These are phyloP conservation scores for Poecilus cupreus DNA, from an alignment of 2,888 invertebrate genomes.

Conservation along the genomic window DNA sequence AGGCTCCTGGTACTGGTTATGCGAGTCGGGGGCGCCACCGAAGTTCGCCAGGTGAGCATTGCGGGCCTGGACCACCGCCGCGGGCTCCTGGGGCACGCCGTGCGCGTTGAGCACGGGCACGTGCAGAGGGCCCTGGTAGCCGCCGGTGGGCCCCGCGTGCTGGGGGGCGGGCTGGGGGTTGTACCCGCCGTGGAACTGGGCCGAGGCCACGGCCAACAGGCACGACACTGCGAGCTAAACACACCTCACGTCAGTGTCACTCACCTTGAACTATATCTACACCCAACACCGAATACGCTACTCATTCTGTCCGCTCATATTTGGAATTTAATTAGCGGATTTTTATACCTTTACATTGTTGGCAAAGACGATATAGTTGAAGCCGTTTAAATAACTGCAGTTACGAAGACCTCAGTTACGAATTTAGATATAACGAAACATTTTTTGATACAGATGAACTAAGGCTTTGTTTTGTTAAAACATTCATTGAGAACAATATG, in stretches of 20 bases:
- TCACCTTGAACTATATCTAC: slow-evolving; percentile 1
- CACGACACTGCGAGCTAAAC: slow-evolving; percentile 53
- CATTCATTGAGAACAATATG: too few relatives aligned
- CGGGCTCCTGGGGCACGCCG: slow-evolving; percentile 58
- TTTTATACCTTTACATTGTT: too few relatives aligned
- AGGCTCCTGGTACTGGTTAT: slow-evolving; percentile 1
- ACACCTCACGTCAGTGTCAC: not conserved
- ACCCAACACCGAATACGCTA: too few relatives aligned
- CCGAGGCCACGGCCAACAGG: slow-evolving; percentile 57
- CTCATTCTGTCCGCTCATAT: too few relatives aligned
- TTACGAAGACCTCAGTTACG: too few relatives aligned
- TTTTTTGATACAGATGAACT: too few relatives aligned
- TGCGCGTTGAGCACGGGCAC: slow-evolving; percentile 55
- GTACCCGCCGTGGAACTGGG: slow-evolving; percentile 38
- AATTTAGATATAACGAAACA: too few relatives aligned
- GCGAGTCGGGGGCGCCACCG: slow-evolving; percentile 12
- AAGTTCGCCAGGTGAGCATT: slow-evolving; percentile 54
- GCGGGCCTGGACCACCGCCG: slow-evolving; percentile 54
- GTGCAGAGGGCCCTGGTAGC: slow-evolving; percentile 54
- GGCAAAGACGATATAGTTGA: too few relatives aligned
- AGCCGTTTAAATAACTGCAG: too few relatives aligned
- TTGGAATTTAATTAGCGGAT: too few relatives aligned
- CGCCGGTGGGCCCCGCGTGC: slow-evolving; percentile 9
- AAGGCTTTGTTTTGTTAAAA: too few relatives aligned
- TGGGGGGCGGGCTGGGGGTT: not conserved